phyloP scores from a whole-genome alignment of 2,888 invertebrate species.

The Drosophila barbarae region DNA sequence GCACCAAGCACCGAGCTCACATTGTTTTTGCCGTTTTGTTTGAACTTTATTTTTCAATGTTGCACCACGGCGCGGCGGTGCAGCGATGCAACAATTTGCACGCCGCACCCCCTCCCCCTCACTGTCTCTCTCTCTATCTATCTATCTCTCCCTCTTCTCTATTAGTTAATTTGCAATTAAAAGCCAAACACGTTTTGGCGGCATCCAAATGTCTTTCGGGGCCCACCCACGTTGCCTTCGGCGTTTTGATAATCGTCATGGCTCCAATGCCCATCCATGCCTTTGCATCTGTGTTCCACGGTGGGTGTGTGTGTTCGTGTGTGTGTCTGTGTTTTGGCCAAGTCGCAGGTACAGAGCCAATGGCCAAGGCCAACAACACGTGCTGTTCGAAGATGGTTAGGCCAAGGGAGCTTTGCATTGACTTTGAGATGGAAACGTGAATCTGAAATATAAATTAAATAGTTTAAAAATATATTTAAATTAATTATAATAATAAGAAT shows the following conservation, averaged over 20 bases:
- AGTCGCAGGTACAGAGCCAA: slow-evolving; percentile 35
- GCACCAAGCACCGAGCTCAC: not conserved
- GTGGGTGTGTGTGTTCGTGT: slow-evolving; percentile 7
- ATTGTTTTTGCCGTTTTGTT: slow-evolving; percentile 54
- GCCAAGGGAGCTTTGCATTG: slow-evolving; percentile 37
- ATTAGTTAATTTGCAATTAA: slow-evolving; percentile 70
- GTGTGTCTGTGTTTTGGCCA: slow-evolving; percentile 20
- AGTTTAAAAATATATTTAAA: not conserved
- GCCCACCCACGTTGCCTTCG: slow-evolving; percentile 65
- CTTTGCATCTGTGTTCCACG: slow-evolving; percentile 17
- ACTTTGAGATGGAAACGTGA: slow-evolving; percentile 41
- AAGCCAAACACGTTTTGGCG: slow-evolving; percentile 68
- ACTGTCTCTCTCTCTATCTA: too few relatives aligned
- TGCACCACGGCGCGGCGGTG: slow-evolving; percentile 47
- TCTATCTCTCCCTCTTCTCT: not conserved
- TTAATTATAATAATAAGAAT: too few relatives aligned
- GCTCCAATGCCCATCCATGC: slow-evolving; percentile 18
- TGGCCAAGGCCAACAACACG: slow-evolving; percentile 69
- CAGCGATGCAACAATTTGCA: slow-evolving; percentile 47
- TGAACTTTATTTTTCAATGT: slow-evolving; percentile 72
- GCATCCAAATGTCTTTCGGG: slow-evolving; percentile 37
- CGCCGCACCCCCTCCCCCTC: slow-evolving; percentile 5
- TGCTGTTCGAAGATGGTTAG: slow-evolving; percentile 45
- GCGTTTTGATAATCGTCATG: slow-evolving; percentile 54
- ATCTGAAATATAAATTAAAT: not conserved